Conservation (phyloP, 2,797 vertebrate genomes). For the Acrocephalus scirpaceus region DNA sequence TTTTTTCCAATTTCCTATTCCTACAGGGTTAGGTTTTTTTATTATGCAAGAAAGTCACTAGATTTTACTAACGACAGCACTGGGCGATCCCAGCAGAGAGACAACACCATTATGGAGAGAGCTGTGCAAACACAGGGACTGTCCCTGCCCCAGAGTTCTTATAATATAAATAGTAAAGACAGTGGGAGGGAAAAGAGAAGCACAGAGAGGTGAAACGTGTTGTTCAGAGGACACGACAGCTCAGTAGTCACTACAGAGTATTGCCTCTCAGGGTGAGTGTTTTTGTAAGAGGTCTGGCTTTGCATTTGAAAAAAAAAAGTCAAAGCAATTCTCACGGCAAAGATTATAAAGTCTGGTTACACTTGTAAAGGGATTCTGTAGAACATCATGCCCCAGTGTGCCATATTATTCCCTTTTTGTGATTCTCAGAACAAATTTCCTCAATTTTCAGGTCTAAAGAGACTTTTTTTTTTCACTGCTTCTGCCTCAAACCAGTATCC, state of each 20-base stretch:
- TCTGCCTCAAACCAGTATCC: neutral
- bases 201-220: neutral
- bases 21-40: neutral
- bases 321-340: neutral
- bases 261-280: neutral
- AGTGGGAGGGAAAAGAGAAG: slow-evolving; percentile 21
- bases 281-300: neutral
- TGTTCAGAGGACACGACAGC: neutral
- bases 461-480: neutral
- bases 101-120: neutral
- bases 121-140: slow-evolving; percentile 31
- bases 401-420: neutral
- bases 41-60: neutral
- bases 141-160: slow-evolving; percentile 17
- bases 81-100: neutral
- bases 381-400: slow-evolving; percentile 12
- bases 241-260: neutral
- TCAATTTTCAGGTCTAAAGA: neutral
- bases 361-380: neutral
- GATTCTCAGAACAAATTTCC: neutral
- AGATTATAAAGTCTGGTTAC: slow-evolving; percentile 23
- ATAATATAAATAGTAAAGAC: slow-evolving; percentile 44
- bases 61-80: slow-evolving; percentile 9
- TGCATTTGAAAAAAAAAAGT: neutral
- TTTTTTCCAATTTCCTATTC: neutral